Conservation (phyloP, 2,113 vertebrate genomes). For the Morone saxatilis region DNA sequence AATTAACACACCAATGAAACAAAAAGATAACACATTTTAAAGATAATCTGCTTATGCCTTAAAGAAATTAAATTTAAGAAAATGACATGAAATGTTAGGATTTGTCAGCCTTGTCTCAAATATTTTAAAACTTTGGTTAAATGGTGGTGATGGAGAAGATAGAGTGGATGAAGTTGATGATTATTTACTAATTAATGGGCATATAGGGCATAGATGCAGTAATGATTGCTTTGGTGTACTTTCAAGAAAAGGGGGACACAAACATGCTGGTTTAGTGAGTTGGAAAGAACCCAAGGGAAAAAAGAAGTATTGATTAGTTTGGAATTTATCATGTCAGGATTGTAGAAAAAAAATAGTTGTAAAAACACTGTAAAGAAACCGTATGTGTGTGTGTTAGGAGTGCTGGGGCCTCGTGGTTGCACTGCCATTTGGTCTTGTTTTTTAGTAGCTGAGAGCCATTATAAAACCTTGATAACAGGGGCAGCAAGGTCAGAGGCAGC, state of each 20-base stretch:
- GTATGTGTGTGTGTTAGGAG: background rate
- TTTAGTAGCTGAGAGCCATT: constrained; percentile 2
- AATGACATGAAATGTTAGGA: too few species aligned
- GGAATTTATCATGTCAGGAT: background rate
- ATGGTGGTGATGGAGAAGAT: background rate
- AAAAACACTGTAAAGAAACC: background rate
- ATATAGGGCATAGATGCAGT: background rate
- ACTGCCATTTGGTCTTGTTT: background rate
- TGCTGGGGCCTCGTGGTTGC: background rate
- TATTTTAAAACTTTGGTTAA: too few species aligned
- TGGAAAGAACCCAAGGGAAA: background rate
- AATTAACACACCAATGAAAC: background rate
- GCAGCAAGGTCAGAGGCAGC: constrained; percentile 42
- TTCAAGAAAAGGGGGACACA: background rate
- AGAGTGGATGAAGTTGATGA: background rate
- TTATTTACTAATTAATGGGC: background rate
- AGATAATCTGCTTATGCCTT: too few species aligned
- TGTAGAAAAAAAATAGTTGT: background rate
- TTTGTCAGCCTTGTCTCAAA: too few species aligned
- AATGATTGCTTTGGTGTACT: background rate
- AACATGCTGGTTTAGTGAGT: background rate
- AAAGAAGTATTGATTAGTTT: background rate
- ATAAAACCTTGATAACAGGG: constrained; percentile 13
- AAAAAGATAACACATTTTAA: background rate
- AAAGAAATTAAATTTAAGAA: background rate